Conservation (phyloP, 2,113 vertebrate species). For the Heloderma charlesbogerti region DNA sequence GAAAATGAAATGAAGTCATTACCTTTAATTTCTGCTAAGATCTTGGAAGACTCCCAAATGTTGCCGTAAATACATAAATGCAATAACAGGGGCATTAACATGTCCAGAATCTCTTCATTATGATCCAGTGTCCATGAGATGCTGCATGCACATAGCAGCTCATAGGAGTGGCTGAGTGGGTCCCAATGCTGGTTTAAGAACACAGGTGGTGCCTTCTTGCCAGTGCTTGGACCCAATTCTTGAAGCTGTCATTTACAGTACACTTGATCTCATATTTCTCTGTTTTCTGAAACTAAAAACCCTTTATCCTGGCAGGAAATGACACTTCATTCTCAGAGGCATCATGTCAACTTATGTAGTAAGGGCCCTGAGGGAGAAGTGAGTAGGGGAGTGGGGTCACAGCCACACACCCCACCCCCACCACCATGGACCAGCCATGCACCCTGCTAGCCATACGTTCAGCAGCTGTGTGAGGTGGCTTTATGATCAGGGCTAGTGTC, state of each 20-base stretch:
- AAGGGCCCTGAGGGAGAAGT: too few species aligned
- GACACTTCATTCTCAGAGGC: too few species aligned
- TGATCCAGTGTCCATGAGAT: neutral
- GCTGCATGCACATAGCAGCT: neutral
- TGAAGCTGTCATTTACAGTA: neutral
- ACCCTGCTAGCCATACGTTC: too few species aligned
- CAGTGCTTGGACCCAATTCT: neutral
- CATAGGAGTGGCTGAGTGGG: neutral
- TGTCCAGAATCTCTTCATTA: neutral
- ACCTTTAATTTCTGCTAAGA: neutral
- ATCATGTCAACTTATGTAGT: too few species aligned
- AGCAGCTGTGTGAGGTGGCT: too few species aligned
- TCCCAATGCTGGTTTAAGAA: neutral
- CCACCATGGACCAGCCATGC: too few species aligned
- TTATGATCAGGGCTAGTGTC: too few species aligned
- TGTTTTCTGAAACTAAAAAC: neutral
- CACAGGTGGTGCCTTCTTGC: neutral
- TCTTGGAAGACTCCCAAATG: neutral
- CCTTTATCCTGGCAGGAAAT: neutral
- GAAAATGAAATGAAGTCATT: too few species aligned
- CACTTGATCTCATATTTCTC: neutral
- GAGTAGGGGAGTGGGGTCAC: too few species aligned
- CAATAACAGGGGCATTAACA: neutral
- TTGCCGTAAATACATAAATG: neutral
- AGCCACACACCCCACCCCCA: too few species aligned